Evolutionary conservation across 2,797 vertebrate species (phyloP).

Genomic region (Picus viridis): DNA sequence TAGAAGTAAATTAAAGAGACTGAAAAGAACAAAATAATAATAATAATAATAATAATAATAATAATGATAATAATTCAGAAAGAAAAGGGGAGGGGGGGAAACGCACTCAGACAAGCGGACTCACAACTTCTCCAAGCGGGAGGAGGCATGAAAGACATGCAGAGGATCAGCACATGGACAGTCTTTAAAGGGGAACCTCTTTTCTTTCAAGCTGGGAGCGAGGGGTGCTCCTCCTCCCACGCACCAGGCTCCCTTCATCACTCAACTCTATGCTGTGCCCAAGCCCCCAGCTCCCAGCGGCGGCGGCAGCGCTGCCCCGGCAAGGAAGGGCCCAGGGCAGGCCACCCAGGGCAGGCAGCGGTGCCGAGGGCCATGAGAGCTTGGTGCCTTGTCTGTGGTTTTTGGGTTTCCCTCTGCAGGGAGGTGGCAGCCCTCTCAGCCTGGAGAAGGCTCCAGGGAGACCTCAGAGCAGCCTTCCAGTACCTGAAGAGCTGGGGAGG

Average conservation of each 20-base stretch:
- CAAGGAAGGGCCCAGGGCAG: not conserved
- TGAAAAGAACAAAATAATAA: conserved; percentile 78
- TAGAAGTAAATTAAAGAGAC: conserved; percentile 76
- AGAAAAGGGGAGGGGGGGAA: conserved; percentile 75
- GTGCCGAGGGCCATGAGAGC: not conserved
- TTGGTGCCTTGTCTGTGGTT: conserved; percentile 56
- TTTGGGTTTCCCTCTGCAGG: conserved; percentile 75
- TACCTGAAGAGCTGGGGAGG: too few relatives aligned
- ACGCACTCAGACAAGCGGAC: conserved; percentile 90
- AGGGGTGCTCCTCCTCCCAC: conserved; percentile 48
- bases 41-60: not conserved
- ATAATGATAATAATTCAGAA: conserved; percentile 75
- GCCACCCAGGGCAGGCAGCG: not conserved
- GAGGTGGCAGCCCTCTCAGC: not conserved
- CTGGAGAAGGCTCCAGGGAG: too few relatives aligned
- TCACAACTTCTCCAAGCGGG: conserved; percentile 88
- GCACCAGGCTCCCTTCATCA: conserved; percentile 7
- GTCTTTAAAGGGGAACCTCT: conserved; percentile 92
- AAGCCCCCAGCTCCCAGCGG: not conserved
- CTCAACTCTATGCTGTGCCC: not conserved
- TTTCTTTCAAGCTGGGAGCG: conserved; percentile 40
- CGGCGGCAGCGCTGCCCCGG: not conserved
- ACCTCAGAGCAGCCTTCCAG: too few relatives aligned
- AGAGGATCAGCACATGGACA: conserved; percentile 91
- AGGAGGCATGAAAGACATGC: conserved; percentile 91